These are phyloP conservation scores for Rhamnusium bicolor DNA, from an alignment of 2,888 invertebrate genomes.

Conservation along the genomic window DNA sequence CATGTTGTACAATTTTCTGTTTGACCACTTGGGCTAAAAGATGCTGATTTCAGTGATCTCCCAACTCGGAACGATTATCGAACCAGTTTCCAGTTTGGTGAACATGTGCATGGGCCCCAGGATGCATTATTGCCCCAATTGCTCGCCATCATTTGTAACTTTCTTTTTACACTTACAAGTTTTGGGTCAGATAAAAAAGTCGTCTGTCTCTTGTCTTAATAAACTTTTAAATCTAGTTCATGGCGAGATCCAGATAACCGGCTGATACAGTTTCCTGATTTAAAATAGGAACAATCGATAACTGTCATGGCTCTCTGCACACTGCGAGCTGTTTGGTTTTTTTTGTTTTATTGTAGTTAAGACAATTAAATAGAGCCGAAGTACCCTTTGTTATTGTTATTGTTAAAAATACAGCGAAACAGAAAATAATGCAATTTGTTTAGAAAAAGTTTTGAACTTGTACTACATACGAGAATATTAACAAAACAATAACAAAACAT, in stretches of 20 bases:
- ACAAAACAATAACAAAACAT: too few species aligned
- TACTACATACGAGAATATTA: too few species aligned
- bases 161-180: background rate
- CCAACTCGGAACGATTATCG: background rate
- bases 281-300: background rate
- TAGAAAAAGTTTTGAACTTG: too few species aligned
- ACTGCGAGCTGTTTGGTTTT: background rate
- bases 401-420: too few species aligned
- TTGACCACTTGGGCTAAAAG: background rate
- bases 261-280: background rate
- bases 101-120: constrained; percentile 38
- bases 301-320: background rate
- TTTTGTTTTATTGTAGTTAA: background rate
- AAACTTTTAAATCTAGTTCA: background rate
- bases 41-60: background rate
- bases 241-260: background rate
- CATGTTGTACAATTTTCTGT: too few species aligned
- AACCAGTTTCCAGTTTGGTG: constrained; percentile 43
- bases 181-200: background rate
- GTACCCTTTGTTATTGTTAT: background rate
- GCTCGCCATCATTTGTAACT: background rate
- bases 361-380: background rate
- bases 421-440: too few species aligned
- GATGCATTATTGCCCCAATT: constrained; percentile 4
- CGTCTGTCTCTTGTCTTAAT: background rate